These are phyloP conservation scores for Phorcus lineatus DNA, from an alignment of 2,888 invertebrate species.

Conservation along the genomic window DNA sequence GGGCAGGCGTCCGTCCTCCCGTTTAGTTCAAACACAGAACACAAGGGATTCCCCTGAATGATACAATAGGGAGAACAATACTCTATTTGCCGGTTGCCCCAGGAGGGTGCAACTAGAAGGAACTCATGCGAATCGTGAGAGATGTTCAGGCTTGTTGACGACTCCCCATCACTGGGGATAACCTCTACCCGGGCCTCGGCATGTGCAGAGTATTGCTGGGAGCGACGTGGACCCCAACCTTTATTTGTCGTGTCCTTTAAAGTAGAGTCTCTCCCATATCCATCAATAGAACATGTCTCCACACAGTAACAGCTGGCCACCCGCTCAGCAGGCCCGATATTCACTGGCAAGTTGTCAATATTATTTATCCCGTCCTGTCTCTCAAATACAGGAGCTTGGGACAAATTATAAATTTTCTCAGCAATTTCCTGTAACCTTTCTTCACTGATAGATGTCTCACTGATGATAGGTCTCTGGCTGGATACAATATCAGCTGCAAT, in stretches of 20 bases:
- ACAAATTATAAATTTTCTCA: neutral
- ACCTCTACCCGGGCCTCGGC: neutral
- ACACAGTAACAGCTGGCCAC: neutral
- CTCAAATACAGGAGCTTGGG: neutral
- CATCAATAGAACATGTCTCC: neutral
- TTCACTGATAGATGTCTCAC: neutral
- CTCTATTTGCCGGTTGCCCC: neutral
- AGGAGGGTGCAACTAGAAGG: neutral
- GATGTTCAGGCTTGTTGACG: neutral
- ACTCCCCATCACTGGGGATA: neutral
- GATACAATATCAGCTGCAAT: neutral
- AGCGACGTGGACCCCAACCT: neutral
- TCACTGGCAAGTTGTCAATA: too few relatives aligned
- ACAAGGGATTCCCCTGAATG: neutral
- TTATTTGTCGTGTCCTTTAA: neutral
- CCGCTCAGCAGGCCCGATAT: too few relatives aligned
- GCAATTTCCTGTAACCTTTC: slow-evolving; percentile 12
- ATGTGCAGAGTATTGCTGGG: slow-evolving; percentile 4
- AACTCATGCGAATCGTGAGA: slow-evolving; percentile 10
- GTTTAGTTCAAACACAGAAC: slow-evolving; percentile 4
- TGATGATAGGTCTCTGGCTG: neutral
- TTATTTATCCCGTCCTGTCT: too few relatives aligned
- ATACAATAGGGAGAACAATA: slow-evolving; percentile 17
- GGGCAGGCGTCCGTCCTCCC: neutral
- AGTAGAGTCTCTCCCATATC: neutral